phyloP scores from a whole-genome alignment of 2,113 vertebrate genomes.

The Acrocephalus arundinaceus region DNA sequence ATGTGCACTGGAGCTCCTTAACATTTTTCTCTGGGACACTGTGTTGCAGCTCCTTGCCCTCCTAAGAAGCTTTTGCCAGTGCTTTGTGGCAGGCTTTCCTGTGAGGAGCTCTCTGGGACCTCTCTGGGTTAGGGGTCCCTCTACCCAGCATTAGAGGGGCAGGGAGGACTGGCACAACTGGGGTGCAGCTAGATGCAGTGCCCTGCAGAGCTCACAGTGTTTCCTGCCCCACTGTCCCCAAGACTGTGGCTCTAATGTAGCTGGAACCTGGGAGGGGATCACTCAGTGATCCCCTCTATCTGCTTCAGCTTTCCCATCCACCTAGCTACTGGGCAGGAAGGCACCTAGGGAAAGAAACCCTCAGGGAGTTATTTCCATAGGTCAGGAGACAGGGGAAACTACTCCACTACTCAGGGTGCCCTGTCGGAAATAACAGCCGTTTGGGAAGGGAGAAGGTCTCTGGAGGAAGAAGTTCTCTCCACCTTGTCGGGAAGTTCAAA shows the following conservation, averaged over 20 bases:
- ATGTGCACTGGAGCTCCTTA: background rate
- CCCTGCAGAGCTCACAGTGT: accelerated
- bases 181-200: background rate
- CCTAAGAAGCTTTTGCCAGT: background rate
- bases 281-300: background rate
- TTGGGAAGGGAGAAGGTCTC: background rate
- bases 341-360: background rate
- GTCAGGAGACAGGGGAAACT: background rate
- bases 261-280: background rate
- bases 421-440: background rate
- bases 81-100: background rate
- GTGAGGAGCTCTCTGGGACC: background rate
- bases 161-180: background rate
- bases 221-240: background rate
- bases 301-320: background rate
- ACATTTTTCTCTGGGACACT: background rate
- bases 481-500: background rate
- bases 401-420: accelerated
- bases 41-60: background rate
- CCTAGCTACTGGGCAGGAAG: background rate
- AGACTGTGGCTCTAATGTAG: background rate
- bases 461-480: background rate
- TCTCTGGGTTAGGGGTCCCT: background rate
- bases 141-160: background rate
- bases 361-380: background rate